These are phyloP conservation scores for Paracanthobrama guichenoti DNA, from an alignment of 2,113 vertebrate genomes.

Conservation along the genomic window DNA sequence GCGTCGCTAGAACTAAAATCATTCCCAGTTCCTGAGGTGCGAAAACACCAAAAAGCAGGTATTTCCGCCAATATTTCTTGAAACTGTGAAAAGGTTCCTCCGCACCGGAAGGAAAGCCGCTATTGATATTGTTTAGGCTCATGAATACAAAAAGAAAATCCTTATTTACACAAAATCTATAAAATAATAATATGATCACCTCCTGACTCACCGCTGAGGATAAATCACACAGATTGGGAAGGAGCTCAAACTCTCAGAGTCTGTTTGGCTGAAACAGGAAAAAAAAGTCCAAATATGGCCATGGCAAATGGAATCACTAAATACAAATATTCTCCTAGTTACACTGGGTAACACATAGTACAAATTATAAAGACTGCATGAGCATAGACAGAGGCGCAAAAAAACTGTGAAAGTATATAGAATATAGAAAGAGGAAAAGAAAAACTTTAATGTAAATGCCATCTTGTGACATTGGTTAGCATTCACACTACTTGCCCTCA, in stretches of 20 bases:
- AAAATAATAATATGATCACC: not conserved
- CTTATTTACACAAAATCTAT: not conserved
- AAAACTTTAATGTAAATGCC: slow-evolving; percentile 66
- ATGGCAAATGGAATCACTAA: not conserved
- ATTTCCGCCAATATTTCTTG: too few species aligned
- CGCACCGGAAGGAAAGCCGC: too few species aligned
- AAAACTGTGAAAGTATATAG: not conserved
- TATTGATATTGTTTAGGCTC: not conserved
- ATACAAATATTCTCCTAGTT: not conserved
- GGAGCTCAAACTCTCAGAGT: not conserved
- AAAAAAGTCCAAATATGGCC: not conserved
- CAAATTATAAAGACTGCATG: not conserved
- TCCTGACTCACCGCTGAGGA: not conserved
- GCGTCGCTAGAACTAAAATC: too few species aligned
- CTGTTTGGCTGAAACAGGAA: not conserved
- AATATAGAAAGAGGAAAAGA: not conserved
- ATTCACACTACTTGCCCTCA: slow-evolving; percentile 68
- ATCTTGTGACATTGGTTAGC: slow-evolving; percentile 68
- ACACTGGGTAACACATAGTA: too few species aligned
- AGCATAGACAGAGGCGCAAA: not conserved
- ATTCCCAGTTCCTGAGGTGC: too few species aligned
- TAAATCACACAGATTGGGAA: not conserved
- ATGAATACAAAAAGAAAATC: not conserved
- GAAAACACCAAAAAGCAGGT: too few species aligned
- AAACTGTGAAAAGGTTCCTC: too few species aligned